These are phyloP conservation scores for Ianthella basta DNA, from an alignment of 37 sponge, comb jelly and placozoan species.

Conservation along the genomic window DNA sequence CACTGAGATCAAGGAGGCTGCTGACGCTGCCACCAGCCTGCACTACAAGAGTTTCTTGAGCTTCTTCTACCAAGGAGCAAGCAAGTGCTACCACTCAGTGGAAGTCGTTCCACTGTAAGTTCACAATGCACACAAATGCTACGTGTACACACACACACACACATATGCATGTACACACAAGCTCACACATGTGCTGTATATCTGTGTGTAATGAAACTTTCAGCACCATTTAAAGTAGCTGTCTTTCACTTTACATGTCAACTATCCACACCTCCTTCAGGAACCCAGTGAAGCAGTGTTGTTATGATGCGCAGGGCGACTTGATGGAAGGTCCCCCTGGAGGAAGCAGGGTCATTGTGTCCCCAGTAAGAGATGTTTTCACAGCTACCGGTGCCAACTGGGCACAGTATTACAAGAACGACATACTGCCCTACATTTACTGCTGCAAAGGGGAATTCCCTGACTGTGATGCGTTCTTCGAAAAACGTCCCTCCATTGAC, in stretches of 20 bases:
- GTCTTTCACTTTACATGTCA: background rate
- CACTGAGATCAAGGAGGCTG: background rate
- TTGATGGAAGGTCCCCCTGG: slow-evolving; percentile 31
- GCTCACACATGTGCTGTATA: too few species aligned
- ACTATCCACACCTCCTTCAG: background rate
- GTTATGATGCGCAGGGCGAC: slow-evolving; percentile 19
- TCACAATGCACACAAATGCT: too few species aligned
- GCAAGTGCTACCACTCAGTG: background rate
- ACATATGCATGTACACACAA: too few species aligned
- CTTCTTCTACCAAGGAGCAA: background rate
- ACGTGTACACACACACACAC: too few species aligned
- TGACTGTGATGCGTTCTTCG: slow-evolving; percentile 18
- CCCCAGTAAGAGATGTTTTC: background rate
- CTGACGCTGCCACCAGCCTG: background rate
- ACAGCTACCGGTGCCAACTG: background rate
- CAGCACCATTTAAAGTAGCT: background rate
- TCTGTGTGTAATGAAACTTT: background rate
- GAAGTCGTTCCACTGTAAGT: too few species aligned
- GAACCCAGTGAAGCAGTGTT: slow-evolving; percentile 17
- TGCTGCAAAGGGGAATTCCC: slow-evolving; percentile 32
- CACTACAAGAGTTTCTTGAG: background rate
- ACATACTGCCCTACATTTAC: slow-evolving; percentile 27
- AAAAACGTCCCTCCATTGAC: slow-evolving; percentile 25
- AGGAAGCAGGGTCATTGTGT: slow-evolving; percentile 17
- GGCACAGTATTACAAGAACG: background rate